Percentiles rank a stretch among this genome's conserved stretches.
Evolutionary conservation across 2,113 vertebrate species (phyloP).

Genomic region (Chaetodon trifascialis): DNA sequence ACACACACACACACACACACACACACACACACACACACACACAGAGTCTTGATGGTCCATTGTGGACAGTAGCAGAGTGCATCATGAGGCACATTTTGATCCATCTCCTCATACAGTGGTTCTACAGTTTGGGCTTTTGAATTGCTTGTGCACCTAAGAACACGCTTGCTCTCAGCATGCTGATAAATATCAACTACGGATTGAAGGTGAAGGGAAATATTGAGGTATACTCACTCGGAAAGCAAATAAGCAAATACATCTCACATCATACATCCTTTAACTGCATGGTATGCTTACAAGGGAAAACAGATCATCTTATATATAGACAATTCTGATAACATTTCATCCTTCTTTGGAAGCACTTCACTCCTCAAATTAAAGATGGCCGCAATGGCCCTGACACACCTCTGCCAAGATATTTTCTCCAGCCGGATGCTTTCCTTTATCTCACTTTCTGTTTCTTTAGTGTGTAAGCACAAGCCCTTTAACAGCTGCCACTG

Average conservation of each 20-base stretch:
- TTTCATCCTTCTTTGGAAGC: constrained; percentile 34
- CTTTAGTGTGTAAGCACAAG: constrained; percentile 41
- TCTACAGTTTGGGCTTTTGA: constrained; percentile 5
- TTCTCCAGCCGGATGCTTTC: constrained; percentile 35
- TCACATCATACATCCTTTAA: background rate
- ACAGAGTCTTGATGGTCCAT: constrained; percentile 6
- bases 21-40: background rate
- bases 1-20: constrained; percentile 24
- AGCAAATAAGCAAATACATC: background rate
- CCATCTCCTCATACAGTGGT: background rate
- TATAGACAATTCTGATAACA: constrained; percentile 4
- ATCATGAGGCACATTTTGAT: background rate
- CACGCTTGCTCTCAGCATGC: background rate
- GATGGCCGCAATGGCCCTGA: constrained; percentile 54
- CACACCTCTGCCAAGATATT: constrained; percentile 57
- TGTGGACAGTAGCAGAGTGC: background rate
- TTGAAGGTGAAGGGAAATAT: background rate
- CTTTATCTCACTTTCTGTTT: constrained; percentile 67
- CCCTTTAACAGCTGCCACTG: constrained; percentile 67
- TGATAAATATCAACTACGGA: background rate
- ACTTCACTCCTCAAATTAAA: constrained; percentile 49
- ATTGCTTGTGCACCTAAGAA: background rate
- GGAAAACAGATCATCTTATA: constrained; percentile 14
- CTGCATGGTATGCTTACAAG: background rate
- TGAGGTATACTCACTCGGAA: background rate